phyloP scores from a whole-genome alignment of 2,888 invertebrate species.

The Dexiosoma caninum region DNA sequence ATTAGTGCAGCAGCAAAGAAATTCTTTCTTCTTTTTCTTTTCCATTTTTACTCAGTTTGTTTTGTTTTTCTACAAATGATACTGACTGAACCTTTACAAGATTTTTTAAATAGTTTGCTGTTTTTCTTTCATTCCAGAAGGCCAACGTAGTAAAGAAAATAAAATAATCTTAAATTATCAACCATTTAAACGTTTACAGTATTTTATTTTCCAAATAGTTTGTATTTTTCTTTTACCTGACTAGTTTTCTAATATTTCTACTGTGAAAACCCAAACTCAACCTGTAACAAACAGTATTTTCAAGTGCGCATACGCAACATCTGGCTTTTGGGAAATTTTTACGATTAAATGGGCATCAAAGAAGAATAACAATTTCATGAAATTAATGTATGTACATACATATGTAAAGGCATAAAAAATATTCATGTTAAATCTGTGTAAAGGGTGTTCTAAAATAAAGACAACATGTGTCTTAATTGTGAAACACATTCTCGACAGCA shows the following conservation, averaged over 20 bases:
- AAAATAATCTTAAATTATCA: conserved; percentile 59
- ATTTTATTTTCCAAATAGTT: conserved; percentile 34
- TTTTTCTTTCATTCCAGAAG: conserved; percentile 10
- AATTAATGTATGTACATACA: not conserved
- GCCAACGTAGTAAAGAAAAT: not conserved
- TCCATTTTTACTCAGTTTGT: not conserved
- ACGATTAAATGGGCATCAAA: not conserved
- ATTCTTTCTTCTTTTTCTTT: conserved; percentile 21
- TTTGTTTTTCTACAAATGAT: conserved; percentile 39
- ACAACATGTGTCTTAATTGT: no score
- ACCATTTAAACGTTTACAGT: conserved; percentile 53
- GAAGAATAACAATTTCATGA: not conserved
- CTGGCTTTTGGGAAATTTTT: conserved; percentile 23
- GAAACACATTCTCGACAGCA: no score
- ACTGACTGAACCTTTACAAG: conserved; percentile 58
- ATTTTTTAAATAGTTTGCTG: conserved; percentile 39
- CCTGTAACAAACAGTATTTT: conserved; percentile 39
- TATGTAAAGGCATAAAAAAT: not conserved
- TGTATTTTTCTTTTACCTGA: conserved; percentile 30
- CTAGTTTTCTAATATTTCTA: conserved; percentile 33
- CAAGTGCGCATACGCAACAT: conserved; percentile 55
- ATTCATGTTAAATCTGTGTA: no score
- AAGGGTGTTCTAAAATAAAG: no score
- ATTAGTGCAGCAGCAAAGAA: conserved; percentile 29
- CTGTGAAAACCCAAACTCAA: conserved; percentile 9